Evolutionary conservation across 2,797 vertebrate genomes (phyloP), one percentile per base, ranked within the genome.

Genomic region (Nyctalus aviator): DNA sequence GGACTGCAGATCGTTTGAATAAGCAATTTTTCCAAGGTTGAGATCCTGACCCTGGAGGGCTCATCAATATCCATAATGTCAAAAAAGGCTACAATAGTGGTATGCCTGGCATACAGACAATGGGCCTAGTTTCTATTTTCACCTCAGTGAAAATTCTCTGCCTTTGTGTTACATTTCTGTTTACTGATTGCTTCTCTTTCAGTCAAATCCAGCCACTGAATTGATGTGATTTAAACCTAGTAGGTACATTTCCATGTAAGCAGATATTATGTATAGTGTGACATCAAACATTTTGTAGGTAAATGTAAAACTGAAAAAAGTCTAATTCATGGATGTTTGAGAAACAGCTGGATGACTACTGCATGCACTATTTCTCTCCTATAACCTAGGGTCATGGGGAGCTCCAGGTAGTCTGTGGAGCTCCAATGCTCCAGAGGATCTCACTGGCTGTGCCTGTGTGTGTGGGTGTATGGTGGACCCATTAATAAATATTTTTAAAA

Each of bases 41-140:
- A 94, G 27, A 73, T 71, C 44, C 20, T 92, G 77, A 94, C 64
- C 50, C 57, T 37, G 78, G 30, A 88, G 44, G 20, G 44, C 62
- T 78, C 55, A 93, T 96, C 77, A 79, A 93, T 95, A 96, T 71
- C 66, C 59, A 91, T 81, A 55, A 90, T 78, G 48, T 88, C 44
- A 88, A 71, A 90, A 84, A 84, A 50, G 76, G n/a, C 32, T 73
- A 27, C 6, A 46, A 8, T 77, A 48, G 30, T 75, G 32, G 11
- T 44, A 62, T 76, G 66, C 12, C 12, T 77, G 11, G 14, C 90
- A 91, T 81, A 84, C 2, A 82, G 37, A 89, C 5, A 30, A 32
- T n/a, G n/a, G 3, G 6, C 25, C 48, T 91, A 35, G 8, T 92
- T 93, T 94, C 82, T 94, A 57, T n/a, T 82, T 72, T 90, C 37